Evolutionary conservation across 2,113 vertebrate species (phyloP).

Genomic region (Hyperopisus bebe): DNA sequence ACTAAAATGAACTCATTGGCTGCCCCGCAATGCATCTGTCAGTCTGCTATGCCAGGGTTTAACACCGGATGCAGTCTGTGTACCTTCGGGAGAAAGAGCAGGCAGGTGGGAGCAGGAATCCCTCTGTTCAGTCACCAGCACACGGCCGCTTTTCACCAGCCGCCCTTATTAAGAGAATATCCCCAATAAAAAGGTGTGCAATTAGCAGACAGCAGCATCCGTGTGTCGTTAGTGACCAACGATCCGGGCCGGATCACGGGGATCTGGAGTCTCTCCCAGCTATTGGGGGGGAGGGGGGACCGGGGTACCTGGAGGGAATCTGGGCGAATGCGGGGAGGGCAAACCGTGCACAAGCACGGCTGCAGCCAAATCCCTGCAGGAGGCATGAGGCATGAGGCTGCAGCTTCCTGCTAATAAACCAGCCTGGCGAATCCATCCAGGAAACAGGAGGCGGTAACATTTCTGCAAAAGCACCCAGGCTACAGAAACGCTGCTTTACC

Average conservation of each 20-base stretch:
- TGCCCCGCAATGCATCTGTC: not conserved
- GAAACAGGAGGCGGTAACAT: not conserved
- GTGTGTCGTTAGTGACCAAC: not conserved
- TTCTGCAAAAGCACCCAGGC: not conserved
- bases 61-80: not conserved
- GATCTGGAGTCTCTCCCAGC: not conserved
- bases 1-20: conserved; percentile 3
- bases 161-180: not conserved
- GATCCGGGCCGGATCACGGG: not conserved
- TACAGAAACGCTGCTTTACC: not conserved
- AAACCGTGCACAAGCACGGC: not conserved
- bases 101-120: not conserved
- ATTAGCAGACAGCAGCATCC: not conserved
- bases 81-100: not conserved
- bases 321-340: not conserved
- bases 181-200: not conserved
- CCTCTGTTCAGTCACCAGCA: not conserved
- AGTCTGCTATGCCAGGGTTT: not conserved
- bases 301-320: not conserved
- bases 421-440: not conserved
- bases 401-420: not conserved
- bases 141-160: not conserved
- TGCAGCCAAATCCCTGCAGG: not conserved
- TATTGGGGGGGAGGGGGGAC: not conserved
- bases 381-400: not conserved